phyloP scores from a whole-genome alignment of 2,888 invertebrate genomes.

The Amphimallon solstitiale region DNA sequence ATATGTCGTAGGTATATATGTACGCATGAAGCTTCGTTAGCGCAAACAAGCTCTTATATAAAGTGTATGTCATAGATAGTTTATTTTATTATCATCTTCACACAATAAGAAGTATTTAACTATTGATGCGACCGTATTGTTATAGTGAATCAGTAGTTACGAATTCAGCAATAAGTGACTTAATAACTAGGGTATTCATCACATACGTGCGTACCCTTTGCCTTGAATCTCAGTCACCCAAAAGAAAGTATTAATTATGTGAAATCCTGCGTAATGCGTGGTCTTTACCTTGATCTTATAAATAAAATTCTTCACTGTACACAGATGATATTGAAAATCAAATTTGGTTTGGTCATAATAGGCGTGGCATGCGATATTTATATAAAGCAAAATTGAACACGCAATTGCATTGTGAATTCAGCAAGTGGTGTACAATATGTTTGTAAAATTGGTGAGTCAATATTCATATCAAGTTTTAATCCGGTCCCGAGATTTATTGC shows the following conservation, averaged over 20 bases:
- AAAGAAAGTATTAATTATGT: conserved; percentile 18
- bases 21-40: no score
- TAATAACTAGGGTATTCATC: not conserved
- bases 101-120: no score
- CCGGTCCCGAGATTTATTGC: not conserved
- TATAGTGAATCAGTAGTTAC: not conserved
- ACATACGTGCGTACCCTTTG: conserved; percentile 22
- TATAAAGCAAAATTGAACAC: conserved; percentile 56
- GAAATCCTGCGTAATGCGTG: conserved; percentile 10
- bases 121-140: no score
- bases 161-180: not conserved
- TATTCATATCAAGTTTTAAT: not conserved
- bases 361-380: conserved; percentile 56
- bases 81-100: no score
- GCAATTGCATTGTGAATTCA: conserved; percentile 55
- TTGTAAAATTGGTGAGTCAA: conserved; percentile 63
- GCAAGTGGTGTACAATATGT: conserved; percentile 58
- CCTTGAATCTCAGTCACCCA: conserved; percentile 23
- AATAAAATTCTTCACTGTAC: conserved; percentile 35
- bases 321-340: conserved; percentile 39
- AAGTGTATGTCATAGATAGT: no score
- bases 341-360: conserved; percentile 42
- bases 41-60: no score
- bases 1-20: no score
- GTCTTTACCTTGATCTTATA: conserved; percentile 38